Evolutionary conservation across 92 coral and sea anemone genomes (phyloP).

Genomic region (Porites lobata): DNA sequence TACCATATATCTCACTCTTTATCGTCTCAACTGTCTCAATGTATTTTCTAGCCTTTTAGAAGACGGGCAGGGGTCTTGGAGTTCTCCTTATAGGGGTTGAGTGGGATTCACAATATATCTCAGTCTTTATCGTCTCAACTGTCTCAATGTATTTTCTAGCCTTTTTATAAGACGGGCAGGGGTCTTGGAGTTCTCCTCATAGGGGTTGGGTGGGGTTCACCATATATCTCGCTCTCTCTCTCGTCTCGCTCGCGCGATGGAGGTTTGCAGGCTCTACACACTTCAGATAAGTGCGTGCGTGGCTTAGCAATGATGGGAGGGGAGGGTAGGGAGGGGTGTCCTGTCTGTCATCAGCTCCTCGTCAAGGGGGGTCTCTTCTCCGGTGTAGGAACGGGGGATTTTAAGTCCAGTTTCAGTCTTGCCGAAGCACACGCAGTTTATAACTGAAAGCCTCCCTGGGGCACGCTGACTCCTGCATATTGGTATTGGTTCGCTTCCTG

Average conservation of each 20-base stretch:
- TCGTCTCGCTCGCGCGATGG: constrained; percentile 39
- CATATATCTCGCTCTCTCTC: constrained; percentile 34
- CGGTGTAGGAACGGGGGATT: constrained; percentile 8
- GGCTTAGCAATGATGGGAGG: constrained; percentile 47
- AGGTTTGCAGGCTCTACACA: constrained; percentile 40
- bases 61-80: not conserved
- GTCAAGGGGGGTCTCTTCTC: constrained; percentile 21
- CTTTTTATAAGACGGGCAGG: constrained; percentile 4
- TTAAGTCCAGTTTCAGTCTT: constrained; percentile 23
- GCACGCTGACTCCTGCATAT: constrained; percentile 81
- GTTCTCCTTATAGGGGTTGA: not conserved
- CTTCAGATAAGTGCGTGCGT: constrained; percentile 31
- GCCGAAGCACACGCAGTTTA: constrained; percentile 43
- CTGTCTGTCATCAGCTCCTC: constrained; percentile 14
- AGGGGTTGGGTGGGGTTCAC: constrained; percentile 24
- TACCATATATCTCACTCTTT: not conserved
- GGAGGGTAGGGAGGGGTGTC: constrained; percentile 34
- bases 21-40: not conserved
- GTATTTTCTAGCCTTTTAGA: not conserved
- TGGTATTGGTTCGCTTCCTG: constrained; percentile 87
- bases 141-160: not conserved
- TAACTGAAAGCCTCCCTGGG: constrained; percentile 93
- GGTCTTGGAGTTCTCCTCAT: constrained; percentile 7
- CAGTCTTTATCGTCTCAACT: constrained; percentile 20
- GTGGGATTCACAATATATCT: constrained; percentile 1